These are phyloP conservation scores for Cynodonichthys magdalenae DNA, from an alignment of 2,797 vertebrate genomes.

Conservation along the genomic window DNA sequence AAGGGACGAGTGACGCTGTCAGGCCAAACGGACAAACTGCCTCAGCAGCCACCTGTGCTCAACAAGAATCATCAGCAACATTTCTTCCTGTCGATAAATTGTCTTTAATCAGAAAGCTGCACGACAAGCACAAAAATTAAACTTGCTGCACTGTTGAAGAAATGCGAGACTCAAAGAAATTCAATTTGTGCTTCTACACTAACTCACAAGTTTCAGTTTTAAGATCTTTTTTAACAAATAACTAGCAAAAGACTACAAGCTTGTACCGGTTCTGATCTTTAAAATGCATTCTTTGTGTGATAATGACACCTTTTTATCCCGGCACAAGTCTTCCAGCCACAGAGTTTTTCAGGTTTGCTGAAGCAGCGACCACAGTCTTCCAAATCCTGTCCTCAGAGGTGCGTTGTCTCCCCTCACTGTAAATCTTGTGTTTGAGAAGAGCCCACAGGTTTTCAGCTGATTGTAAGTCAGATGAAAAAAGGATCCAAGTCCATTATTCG, in stretches of 20 bases:
- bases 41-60: slow-evolving; percentile 33
- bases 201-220: too few species aligned
- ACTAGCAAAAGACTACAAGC: neutral
- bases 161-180: neutral
- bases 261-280: neutral
- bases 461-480: slow-evolving; percentile 6
- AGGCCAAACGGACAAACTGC: slow-evolving; percentile 30
- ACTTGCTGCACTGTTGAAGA: neutral
- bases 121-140: neutral
- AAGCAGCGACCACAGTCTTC: slow-evolving; percentile 16
- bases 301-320: neutral
- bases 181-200: too few species aligned
- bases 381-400: neutral
- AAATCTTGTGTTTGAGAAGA: slow-evolving; percentile 11
- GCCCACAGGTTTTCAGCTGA: slow-evolving; percentile 6
- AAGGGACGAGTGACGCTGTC: slow-evolving; percentile 36
- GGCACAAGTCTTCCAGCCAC: neutral
- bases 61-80: slow-evolving; percentile 40
- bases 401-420: slow-evolving; percentile 13
- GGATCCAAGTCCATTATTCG: slow-evolving; percentile 13
- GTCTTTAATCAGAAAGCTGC: slow-evolving; percentile 8
- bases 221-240: too few species aligned
- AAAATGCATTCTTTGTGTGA: neutral
- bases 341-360: slow-evolving; percentile 15
- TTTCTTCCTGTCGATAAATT: slow-evolving; percentile 29